phyloP scores from a whole-genome alignment of 2,888 invertebrate species.

The Operophtera brumata region DNA sequence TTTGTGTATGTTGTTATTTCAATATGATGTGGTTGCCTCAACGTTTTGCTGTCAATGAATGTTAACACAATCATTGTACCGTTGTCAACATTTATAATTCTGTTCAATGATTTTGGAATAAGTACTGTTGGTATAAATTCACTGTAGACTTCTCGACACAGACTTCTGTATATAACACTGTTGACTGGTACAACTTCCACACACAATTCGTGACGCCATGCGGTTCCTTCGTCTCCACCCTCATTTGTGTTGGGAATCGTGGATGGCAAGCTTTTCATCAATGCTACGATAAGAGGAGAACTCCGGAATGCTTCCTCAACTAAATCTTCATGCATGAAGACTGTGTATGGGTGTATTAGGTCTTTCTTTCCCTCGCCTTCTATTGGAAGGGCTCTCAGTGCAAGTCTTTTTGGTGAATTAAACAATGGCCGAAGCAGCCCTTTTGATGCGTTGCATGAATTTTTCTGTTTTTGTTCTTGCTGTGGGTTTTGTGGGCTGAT shows the following conservation, averaged over 20 bases:
- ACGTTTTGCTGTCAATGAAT: constrained; percentile 51
- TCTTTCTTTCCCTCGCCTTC: constrained; percentile 72
- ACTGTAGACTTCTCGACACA: constrained; percentile 67
- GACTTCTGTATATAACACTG: constrained; percentile 63
- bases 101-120: constrained; percentile 77
- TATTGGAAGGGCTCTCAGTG: constrained; percentile 65
- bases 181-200: constrained; percentile 69
- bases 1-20: constrained; percentile 75
- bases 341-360: constrained; percentile 70
- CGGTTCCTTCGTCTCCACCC: constrained; percentile 42
- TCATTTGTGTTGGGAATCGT: constrained; percentile 43
- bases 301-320: constrained; percentile 57
- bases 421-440: constrained; percentile 61
- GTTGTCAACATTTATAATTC: constrained; percentile 75
- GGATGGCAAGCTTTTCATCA: constrained; percentile 63
- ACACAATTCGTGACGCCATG: constrained; percentile 52
- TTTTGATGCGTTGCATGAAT: constrained; percentile 17
- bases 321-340: constrained; percentile 70
- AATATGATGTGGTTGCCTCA: constrained; percentile 67
- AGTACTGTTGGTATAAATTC: constrained; percentile 72
- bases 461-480: neutral
- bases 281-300: constrained; percentile 57
- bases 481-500: neutral
- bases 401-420: constrained; percentile 52
- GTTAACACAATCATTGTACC: constrained; percentile 81